Base-by-base conservation (phyloP, 2,888 invertebrate species). In the Lathronympha strigana region DNA sequence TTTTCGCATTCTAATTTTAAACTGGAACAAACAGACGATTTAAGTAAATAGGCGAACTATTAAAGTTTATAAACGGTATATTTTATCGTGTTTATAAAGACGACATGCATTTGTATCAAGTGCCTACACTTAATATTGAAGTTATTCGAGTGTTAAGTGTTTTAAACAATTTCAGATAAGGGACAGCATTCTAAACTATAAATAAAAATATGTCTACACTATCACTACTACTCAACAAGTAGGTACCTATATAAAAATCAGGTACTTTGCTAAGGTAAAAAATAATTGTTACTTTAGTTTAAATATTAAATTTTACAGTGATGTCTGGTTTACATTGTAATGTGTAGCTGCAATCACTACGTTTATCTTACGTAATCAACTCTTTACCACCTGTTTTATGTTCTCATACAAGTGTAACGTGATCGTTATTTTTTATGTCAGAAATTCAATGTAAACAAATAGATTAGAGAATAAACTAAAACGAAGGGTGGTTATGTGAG, bases 1-100 rank as follows among this genome's bases (percentile, higher is more conserved):
- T 97, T 97, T 92, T 97, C 97, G 90, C 96, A 96, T 93, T 97
- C 97, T 93, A 96, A 93, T 93, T 97, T 96, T 90, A 97, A 93
- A 88, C 95, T 95, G 94, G 79, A 93, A 93, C 88, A 90, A 88
- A 61, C 50, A 62, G 50, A 57, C 15, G 40, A 33, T 43, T 47
- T 33, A 28, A 40, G 23, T 47, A 36, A 31, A 45, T 17, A 36
- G n/a, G 33, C 8, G 61, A 43, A 31, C 25, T 15, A 53, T 25
- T 17, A 3, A 4, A 4, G n/a, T 58, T 33, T 17, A 31, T 9
- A 70, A 68, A 61, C 36, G 57, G 63, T 69, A 19, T 50, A 23
- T 23, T 38, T 9, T 15, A 38, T 45, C 53, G 43, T 45, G 15
- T n/a, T 31, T 23, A 15, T 17, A 6, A 47, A 63, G 31, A 38